Conservation (phyloP, 2,797 vertebrate species). For the Diplodus puntazzo region DNA sequence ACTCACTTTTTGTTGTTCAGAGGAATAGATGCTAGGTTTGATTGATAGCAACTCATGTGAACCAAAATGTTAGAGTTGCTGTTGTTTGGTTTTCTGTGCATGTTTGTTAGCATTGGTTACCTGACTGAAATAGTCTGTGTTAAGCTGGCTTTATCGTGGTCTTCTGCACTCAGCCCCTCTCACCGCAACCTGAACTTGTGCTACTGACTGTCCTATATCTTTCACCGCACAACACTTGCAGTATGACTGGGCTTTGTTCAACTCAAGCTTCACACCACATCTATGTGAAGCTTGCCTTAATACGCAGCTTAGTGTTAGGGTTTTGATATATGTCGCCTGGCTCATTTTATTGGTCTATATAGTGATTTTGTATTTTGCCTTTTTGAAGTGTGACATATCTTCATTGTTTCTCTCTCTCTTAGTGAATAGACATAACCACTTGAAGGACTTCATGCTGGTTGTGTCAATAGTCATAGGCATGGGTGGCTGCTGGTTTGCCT, state of each 20-base stretch:
- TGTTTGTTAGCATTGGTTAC: slow-evolving; percentile 35
- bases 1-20: not conserved
- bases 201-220: slow-evolving; percentile 55
- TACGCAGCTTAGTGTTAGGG: not conserved
- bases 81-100: slow-evolving; percentile 38
- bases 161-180: slow-evolving; percentile 42
- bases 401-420: slow-evolving; percentile 32
- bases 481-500: slow-evolving; percentile 99
- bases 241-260: slow-evolving; percentile 33
- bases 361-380: not conserved
- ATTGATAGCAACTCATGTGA: not conserved
- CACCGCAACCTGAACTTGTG: slow-evolving; percentile 51
- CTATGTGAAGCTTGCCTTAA: slow-evolving; percentile 24
- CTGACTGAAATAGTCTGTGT: slow-evolving; percentile 65
- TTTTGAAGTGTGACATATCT: slow-evolving; percentile 2
- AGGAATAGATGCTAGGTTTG: not conserved
- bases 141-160: slow-evolving; percentile 67
- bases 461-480: slow-evolving; percentile 99
- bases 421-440: slow-evolving; percentile 97
- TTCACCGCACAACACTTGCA: slow-evolving; percentile 42
- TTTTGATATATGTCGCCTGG: slow-evolving; percentile 1
- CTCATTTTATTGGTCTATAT: not conserved
- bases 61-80: slow-evolving; percentile 11
- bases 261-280: slow-evolving; percentile 34
- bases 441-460: slow-evolving; percentile 99